Conservation (phyloP, 2,797 vertebrate genomes). For the Labeo calbasu region DNA sequence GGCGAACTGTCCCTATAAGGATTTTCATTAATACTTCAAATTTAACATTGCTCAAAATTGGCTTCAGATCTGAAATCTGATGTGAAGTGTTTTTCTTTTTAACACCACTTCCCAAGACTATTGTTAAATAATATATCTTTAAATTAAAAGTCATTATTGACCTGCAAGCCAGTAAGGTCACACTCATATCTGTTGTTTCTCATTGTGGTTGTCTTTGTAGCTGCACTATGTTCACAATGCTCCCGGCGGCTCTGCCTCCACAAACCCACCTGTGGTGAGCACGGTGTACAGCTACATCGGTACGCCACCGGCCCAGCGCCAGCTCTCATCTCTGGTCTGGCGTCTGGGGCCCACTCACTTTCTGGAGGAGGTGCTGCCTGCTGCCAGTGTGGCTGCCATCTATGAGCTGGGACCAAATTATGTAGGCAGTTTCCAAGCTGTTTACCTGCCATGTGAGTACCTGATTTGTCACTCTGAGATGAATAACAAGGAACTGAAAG, state of each 20-base stretch:
- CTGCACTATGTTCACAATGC: constrained; percentile 94
- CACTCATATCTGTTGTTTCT: neutral
- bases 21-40: too few species aligned
- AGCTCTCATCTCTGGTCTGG: constrained; percentile 91
- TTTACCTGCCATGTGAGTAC: constrained; percentile 89
- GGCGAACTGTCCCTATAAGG: too few species aligned
- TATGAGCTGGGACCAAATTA: constrained; percentile 94
- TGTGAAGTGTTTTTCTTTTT: neutral
- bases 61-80: neutral
- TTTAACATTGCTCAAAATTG: neutral
- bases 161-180: neutral
- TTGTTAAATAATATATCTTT: neutral
- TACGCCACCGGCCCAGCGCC: constrained; percentile 92
- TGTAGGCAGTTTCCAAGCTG: constrained; percentile 94
- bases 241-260: constrained; percentile 90
- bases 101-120: neutral
- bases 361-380: constrained; percentile 93
- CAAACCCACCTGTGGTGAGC: constrained; percentile 92
- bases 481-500: neutral
- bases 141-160: neutral
- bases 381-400: constrained; percentile 85
- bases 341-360: constrained; percentile 94
- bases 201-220: constrained; percentile 67
- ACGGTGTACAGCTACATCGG: constrained; percentile 93
- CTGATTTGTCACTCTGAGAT: constrained; percentile 15